These are phyloP conservation scores for Rhopalosiphum maidis DNA, from an alignment of 1,140 invertebrate species.

Conservation along the genomic window DNA sequence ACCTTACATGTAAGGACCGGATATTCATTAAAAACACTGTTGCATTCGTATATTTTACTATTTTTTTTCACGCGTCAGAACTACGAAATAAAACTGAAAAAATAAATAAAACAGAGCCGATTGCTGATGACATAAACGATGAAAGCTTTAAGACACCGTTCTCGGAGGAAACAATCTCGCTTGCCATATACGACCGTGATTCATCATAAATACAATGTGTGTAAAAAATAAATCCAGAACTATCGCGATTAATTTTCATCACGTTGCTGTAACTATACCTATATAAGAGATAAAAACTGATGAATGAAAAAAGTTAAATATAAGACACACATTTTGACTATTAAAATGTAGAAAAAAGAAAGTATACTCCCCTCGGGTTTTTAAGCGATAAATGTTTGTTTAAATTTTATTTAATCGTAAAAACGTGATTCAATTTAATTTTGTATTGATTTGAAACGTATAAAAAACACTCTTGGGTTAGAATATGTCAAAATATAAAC, in stretches of 20 bases:
- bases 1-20: not conserved
- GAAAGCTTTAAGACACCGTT: not conserved
- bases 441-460: not conserved
- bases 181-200: not conserved
- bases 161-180: not conserved
- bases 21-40: not conserved
- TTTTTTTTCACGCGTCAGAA: not conserved
- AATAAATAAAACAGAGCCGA: not conserved
- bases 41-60: not conserved
- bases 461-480: not conserved
- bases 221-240: not conserved
- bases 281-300: not conserved
- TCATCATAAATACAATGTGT: constrained; percentile 14
- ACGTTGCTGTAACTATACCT: not conserved
- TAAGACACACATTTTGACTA: not conserved
- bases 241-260: constrained; percentile 11
- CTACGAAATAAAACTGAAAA: not conserved
- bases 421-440: not conserved
- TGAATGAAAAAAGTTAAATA: not conserved
- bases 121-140: not conserved
- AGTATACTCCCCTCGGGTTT: not conserved
- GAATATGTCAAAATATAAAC: not conserved
- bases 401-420: not conserved
- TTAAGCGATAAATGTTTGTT: not conserved
- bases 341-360: not conserved